Percentiles rank a stretch among this genome's conserved stretches.
These are phyloP conservation scores for Lissocephala sabroskyi DNA, from an alignment of 2,888 invertebrate species.

Conservation along the genomic window DNA sequence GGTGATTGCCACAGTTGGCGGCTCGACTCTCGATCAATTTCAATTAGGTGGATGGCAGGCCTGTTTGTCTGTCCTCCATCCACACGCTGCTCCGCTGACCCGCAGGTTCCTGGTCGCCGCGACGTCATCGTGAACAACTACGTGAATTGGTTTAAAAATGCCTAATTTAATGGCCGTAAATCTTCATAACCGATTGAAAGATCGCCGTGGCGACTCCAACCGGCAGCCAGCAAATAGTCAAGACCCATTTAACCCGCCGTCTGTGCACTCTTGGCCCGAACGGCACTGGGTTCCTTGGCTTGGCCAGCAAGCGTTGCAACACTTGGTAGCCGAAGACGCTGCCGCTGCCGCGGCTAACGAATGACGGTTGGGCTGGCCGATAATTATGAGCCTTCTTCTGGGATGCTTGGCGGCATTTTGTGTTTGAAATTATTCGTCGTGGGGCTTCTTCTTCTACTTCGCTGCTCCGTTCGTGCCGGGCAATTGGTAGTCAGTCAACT, in stretches of 20 bases:
- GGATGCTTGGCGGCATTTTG: slow-evolving; percentile 56
- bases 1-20: too few species aligned
- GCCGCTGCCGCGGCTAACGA: slow-evolving; percentile 25
- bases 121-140: slow-evolving; percentile 1
- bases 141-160: slow-evolving; percentile 7
- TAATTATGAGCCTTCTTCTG: slow-evolving; percentile 61
- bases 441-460: too few species aligned
- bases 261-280: slow-evolving; percentile 53
- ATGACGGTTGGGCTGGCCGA: slow-evolving; percentile 28
- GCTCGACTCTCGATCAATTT: too few species aligned
- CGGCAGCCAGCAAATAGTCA: slow-evolving; percentile 24
- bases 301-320: slow-evolving; percentile 39
- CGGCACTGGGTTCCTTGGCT: slow-evolving; percentile 18
- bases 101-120: slow-evolving; percentile 14
- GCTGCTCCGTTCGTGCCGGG: too few species aligned
- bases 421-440: slow-evolving; percentile 61
- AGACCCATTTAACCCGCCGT: slow-evolving; percentile 51
- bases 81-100: too few species aligned
- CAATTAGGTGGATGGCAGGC: too few species aligned
- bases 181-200: slow-evolving; percentile 14
- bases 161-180: slow-evolving; percentile 11
- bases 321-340: slow-evolving; percentile 52
- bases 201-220: slow-evolving; percentile 2
- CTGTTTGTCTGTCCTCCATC: too few species aligned
- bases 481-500: slow-evolving; percentile 63